Percentiles rank a stretch among this genome's conserved stretches.
Conservation (phyloP, 1,140 invertebrate genomes). For the Leptoteleia sp. region DNA sequence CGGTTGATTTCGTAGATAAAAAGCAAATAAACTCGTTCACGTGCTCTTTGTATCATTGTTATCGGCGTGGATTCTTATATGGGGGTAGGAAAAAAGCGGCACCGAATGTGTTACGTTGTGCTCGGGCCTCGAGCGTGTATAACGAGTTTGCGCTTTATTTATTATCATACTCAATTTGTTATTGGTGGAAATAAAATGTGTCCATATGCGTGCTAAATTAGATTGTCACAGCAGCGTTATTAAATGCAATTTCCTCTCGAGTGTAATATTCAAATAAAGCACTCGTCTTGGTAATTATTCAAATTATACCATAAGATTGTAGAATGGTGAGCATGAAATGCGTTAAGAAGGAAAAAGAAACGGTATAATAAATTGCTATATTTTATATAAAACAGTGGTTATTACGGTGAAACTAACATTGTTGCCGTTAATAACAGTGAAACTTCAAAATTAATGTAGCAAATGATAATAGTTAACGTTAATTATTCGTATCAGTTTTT, state of each 20-base stretch:
- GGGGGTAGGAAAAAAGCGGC: constrained; percentile 7
- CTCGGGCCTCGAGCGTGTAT: constrained; percentile 22
- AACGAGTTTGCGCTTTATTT: constrained; percentile 25
- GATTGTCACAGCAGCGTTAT: constrained; percentile 42
- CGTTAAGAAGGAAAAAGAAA: too few relatives aligned
- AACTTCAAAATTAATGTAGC: too few relatives aligned
- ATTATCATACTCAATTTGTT: constrained; percentile 14
- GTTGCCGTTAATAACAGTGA: too few relatives aligned
- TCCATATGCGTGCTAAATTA: constrained; percentile 33
- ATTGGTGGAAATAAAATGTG: constrained; percentile 39
- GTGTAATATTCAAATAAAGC: too few relatives aligned
- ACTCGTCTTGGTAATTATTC: background rate
- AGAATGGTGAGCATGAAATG: too few relatives aligned
- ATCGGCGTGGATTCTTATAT: constrained; percentile 39
- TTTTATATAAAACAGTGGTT: too few relatives aligned
- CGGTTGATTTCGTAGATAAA: constrained; percentile 66
- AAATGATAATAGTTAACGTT: too few relatives aligned
- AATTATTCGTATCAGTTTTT: too few relatives aligned
- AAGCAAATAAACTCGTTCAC: constrained; percentile 57
- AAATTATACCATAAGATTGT: too few relatives aligned
- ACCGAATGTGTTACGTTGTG: constrained; percentile 1
- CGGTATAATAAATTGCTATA: too few relatives aligned
- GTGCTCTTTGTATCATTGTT: constrained; percentile 64
- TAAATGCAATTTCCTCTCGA: constrained; percentile 46
- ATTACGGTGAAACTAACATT: too few relatives aligned